Evolutionary conservation across 2,113 vertebrate species (phyloP).

Genomic region (Ancistrus triradiatus): DNA sequence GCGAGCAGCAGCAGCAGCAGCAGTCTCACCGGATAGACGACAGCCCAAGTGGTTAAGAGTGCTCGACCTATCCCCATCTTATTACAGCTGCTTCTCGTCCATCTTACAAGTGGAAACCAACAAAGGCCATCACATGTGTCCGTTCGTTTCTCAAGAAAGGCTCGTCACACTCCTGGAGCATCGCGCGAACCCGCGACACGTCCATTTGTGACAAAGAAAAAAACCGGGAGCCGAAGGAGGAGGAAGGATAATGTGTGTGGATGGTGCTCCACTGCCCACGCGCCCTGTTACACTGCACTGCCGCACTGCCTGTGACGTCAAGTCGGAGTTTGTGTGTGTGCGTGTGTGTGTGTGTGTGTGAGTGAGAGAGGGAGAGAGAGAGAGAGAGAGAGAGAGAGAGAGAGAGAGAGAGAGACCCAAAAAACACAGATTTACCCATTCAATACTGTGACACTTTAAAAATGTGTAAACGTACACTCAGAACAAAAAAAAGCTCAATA

Average conservation of each 20-base stretch:
- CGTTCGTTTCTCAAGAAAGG: conserved; percentile 46
- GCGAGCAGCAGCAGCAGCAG: conserved; percentile 84
- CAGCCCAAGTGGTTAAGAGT: conserved; percentile 85
- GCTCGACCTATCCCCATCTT: conserved; percentile 95
- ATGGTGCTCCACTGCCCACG: conserved; percentile 68
- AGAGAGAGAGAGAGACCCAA: no score
- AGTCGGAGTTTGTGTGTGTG: conserved; percentile 91
- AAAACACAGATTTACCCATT: no score
- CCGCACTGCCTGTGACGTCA: conserved; percentile 93
- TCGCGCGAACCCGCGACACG: neutral
- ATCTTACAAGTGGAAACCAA: conserved; percentile 66
- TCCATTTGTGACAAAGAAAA: conserved; percentile 7
- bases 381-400: neutral
- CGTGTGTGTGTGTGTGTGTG: conserved; percentile 74
- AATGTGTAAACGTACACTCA: no score
- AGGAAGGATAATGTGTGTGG: conserved; percentile 55
- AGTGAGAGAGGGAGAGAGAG: no score
- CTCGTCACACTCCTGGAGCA: neutral
- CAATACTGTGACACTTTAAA: no score
- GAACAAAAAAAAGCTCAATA: conserved; percentile 15
- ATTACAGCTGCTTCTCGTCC: conserved; percentile 58
- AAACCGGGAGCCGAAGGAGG: conserved; percentile 1
- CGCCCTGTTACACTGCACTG: conserved; percentile 91
- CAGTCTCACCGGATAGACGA: conserved; percentile 83
- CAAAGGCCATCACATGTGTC: conserved; percentile 66